Percentiles rank a stretch among this genome's conserved stretches.
phyloP scores from a whole-genome alignment of 2,113 vertebrate genomes.

The Aythya baeri region DNA sequence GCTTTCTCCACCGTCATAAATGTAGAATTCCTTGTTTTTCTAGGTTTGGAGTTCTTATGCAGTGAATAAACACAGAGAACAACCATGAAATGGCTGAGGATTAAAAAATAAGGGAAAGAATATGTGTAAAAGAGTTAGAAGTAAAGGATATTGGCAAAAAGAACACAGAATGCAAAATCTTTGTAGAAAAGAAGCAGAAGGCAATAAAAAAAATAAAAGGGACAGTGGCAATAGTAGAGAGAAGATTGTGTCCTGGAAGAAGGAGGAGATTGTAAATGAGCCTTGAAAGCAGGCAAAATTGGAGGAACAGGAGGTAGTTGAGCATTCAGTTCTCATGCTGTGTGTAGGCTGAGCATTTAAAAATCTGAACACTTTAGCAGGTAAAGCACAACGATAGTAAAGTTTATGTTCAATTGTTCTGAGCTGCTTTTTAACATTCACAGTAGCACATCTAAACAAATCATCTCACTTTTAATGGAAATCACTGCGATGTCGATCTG shows the following conservation, averaged over 20 bases:
- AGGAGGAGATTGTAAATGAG: neutral
- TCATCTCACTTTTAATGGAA: slow-evolving; percentile 53
- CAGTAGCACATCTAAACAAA: slow-evolving; percentile 39
- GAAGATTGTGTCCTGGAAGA: neutral
- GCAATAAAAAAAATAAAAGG: neutral
- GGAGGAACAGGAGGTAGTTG: neutral
- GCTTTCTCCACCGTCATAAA: neutral
- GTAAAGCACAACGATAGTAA: slow-evolving; percentile 32
- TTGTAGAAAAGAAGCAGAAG: neutral
- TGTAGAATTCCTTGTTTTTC: neutral
- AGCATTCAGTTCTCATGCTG: neutral
- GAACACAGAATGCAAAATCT: neutral
- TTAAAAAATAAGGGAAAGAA: neutral
- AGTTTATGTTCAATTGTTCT: slow-evolving; percentile 31
- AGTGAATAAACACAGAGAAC: neutral
- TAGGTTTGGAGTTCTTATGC: neutral
- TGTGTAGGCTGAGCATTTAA: neutral
- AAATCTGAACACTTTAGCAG: slow-evolving; percentile 5
- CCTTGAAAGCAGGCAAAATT: neutral
- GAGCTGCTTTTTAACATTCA: slow-evolving; percentile 42
- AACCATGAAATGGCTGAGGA: neutral
- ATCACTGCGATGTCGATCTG: neutral
- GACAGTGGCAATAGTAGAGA: neutral
- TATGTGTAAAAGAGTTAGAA: neutral
- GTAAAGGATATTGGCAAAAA: neutral